Base-by-base conservation (phyloP, 2,797 vertebrate genomes). In the Rhadinocentrus ornatus region DNA sequence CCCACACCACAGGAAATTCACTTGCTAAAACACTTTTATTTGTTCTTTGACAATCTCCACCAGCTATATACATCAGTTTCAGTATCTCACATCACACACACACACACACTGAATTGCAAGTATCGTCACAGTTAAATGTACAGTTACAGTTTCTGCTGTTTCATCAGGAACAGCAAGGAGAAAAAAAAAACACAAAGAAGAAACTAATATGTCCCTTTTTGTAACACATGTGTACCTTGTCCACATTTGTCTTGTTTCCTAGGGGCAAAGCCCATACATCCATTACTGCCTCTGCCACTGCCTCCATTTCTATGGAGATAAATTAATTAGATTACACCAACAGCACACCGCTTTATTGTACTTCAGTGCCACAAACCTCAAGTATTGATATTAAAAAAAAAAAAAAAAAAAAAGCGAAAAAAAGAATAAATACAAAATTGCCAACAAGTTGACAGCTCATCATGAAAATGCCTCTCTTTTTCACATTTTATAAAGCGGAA, bases 281-380 rank as follows among this genome's bases (percentile, higher is more conserved):
- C 83, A 73, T 89, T 86, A 92, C 78, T 84, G 85, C 83, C 70
- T 91, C 85, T 84, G 87, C 86, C 88, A 90, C 86, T 81, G 83
- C 85, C 90, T 90, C 93, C 89, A 92, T 77, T 84, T 93, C 92
- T 94, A 92, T 75, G 80, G 86, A 89, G 76, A 92, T 73, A 90
- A 86, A 92, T 80, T 53, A 86, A 71, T 60, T 59, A 70, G 61
- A 80, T 87, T 78, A 85, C 65, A 85, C 75, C 70, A 82, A 81
- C 75, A 80, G 84, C 73, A 79, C 73, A 82, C 37, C 52, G 46
- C 27, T 70, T 56, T 61, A 72, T 15, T 57, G 41, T 15, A 59
- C 73, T 5, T 54, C 41, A 79, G 34, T 22, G 26, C 27, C 46
- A 69, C 53, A 65, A 69, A 77, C 62, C 39, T 69, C 46, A 61